phyloP scores from a whole-genome alignment of 2,888 invertebrate species.

The Trilocha varians region DNA sequence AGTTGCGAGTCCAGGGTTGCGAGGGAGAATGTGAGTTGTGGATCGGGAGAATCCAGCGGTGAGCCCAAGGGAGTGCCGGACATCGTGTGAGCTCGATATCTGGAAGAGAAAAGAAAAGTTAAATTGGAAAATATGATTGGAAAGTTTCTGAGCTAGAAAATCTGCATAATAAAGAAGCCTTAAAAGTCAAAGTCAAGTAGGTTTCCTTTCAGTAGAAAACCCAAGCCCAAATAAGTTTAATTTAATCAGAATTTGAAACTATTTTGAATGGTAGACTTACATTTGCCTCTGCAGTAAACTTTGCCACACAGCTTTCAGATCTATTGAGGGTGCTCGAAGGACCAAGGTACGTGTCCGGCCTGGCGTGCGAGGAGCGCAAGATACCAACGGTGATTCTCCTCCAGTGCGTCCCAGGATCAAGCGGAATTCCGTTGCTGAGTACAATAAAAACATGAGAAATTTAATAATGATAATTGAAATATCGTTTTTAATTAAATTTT shows the following conservation, averaged over 20 bases:
- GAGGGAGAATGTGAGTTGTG: conserved; percentile 76
- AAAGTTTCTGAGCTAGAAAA: too few species aligned
- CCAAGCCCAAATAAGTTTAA: too few species aligned
- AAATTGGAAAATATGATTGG: too few species aligned
- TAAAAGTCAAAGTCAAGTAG: too few species aligned
- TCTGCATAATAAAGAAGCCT: too few species aligned
- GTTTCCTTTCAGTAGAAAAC: too few species aligned
- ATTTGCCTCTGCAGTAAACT: conserved; percentile 90
- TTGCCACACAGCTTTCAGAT: conserved; percentile 92
- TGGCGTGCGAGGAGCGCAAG: conserved; percentile 81
- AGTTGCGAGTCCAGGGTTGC: conserved; percentile 74
- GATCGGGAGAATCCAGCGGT: conserved; percentile 88
- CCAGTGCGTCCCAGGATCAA: conserved; percentile 82
- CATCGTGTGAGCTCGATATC: conserved; percentile 87
- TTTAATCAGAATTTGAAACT: too few species aligned
- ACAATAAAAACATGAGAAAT: conserved; percentile 10
- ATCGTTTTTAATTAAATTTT: not conserved
- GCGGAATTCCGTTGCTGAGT: conserved; percentile 86
- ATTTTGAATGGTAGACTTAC: conserved; percentile 65
- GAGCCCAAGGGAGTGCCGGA: conserved; percentile 85
- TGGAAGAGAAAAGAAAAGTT: conserved; percentile 42
- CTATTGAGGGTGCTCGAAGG: conserved; percentile 85
- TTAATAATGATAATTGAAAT: not conserved
- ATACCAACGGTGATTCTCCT: conserved; percentile 81
- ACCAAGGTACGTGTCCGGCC: conserved; percentile 80